Evolutionary conservation across 2,797 vertebrate genomes (phyloP), one percentile per base, ranked within the genome.

Genomic region (Anisognathus igniventris): DNA sequence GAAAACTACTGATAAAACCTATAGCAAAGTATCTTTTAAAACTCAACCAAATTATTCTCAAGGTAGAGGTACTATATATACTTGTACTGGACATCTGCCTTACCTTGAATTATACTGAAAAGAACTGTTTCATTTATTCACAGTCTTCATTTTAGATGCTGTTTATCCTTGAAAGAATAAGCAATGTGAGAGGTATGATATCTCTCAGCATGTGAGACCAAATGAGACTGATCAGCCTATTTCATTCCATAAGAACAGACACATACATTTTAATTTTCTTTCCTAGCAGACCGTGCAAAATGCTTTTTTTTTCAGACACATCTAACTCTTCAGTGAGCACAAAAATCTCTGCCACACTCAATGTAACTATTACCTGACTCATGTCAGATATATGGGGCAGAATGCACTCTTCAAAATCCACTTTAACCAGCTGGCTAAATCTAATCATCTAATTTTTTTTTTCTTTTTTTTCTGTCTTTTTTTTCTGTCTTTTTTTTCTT

Each of bases 201-300:
- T 37, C 22, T 88, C 37, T 62, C 73, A 81, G 60, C 73, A 51
- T 28, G 47, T 62, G 56, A 84, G 66, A 70, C 40, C 0, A 0
- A 71, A 91, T 76, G 58, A 78, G 67, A 76, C 21, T 3, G 17
- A 86, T 81, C 76, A 92, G 51, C 31, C 40, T 81, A 75, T 92
- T 78, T 81, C 73, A 58, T 94, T 93, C 91, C 10, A 1, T 73
- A 62, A 76, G 64, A 91, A 39, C 68, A 91, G 77, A 82, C 71
- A 73, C 77, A 93, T 67, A 57, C 25, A 85, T 95, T 92, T 91
- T 89, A 24, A 93, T 93, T 95, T 93, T 58, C 61, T 61, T 76
- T 87, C 80, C 67, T 54, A 90, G 53, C 3, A 90, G 71, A 82
- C 83, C n/a, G 2, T 73, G 68, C 10, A 71, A 67, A 95, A 85